These are phyloP conservation scores for Phaetusa simplex DNA, from an alignment of 2,113 vertebrate genomes.

Conservation along the genomic window DNA sequence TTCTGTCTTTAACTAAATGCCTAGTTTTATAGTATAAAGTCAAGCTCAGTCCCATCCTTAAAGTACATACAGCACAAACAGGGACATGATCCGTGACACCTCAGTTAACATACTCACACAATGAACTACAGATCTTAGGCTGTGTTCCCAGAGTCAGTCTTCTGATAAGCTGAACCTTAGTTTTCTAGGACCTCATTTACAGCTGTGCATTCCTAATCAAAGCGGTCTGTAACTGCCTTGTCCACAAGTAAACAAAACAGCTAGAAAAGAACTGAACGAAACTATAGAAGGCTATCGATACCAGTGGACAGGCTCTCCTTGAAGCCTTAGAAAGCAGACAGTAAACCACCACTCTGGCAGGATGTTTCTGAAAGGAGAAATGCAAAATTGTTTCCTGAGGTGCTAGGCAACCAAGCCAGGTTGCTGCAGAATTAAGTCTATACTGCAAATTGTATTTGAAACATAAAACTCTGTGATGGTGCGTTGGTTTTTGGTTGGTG, in stretches of 20 bases:
- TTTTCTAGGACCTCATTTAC: background rate
- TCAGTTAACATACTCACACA: background rate
- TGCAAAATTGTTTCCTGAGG: background rate
- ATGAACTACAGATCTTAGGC: background rate
- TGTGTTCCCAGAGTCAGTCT: background rate
- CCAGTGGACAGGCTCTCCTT: background rate
- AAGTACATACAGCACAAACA: background rate
- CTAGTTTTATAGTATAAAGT: background rate
- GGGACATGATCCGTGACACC: background rate
- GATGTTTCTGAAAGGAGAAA: background rate
- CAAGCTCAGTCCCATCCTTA: background rate
- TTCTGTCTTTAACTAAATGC: background rate
- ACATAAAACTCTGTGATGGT: background rate
- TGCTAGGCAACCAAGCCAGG: background rate
- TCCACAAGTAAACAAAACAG: background rate
- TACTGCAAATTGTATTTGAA: background rate
- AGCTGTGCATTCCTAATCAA: background rate
- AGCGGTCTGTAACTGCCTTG: background rate
- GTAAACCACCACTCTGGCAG: background rate
- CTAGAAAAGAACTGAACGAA: background rate
- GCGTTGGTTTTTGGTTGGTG: background rate
- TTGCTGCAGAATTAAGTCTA: background rate
- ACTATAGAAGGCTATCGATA: background rate
- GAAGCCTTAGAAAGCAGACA: background rate
- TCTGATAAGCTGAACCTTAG: background rate